A percentile compares a stretch with the other conserved stretches of the same genome.
phyloP scores from a whole-genome alignment of 2,888 invertebrate species.

The Drosophila affinis region DNA sequence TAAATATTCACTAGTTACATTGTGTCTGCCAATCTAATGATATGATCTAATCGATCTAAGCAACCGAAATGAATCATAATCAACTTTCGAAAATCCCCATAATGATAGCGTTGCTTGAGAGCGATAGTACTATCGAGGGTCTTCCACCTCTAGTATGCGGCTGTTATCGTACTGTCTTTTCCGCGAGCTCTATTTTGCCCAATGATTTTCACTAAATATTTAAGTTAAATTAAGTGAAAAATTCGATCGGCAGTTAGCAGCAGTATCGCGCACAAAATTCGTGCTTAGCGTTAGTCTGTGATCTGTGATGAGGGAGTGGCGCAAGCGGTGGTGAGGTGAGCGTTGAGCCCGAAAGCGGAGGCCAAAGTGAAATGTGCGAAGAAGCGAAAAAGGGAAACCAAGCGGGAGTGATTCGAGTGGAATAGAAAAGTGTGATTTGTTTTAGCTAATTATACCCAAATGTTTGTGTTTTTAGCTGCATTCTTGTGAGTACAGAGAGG shows the following conservation, averaged over 20 bases:
- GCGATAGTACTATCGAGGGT: too few species aligned
- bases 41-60: too few species aligned
- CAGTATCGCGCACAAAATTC: background rate
- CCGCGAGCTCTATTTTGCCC: background rate
- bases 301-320: conserved; percentile 50
- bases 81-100: too few species aligned
- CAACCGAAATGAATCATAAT: too few species aligned
- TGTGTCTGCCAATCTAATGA: too few species aligned
- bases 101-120: too few species aligned
- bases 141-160: too few species aligned
- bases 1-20: too few species aligned
- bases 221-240: conserved; percentile 25
- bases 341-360: conserved; percentile 35
- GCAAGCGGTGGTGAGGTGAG: conserved; percentile 5
- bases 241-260: background rate
- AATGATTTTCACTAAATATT: conserved; percentile 1
- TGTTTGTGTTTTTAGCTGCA: background rate
- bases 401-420: conserved; percentile 3
- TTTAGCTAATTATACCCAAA: background rate
- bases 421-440: background rate
- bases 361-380: conserved; percentile 52
- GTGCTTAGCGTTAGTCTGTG: background rate
- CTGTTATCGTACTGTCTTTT: too few species aligned
- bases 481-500: background rate
- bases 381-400: conserved; percentile 12